phyloP scores from a whole-genome alignment of 2,113 vertebrate genomes.

The Notechis scutatus region DNA sequence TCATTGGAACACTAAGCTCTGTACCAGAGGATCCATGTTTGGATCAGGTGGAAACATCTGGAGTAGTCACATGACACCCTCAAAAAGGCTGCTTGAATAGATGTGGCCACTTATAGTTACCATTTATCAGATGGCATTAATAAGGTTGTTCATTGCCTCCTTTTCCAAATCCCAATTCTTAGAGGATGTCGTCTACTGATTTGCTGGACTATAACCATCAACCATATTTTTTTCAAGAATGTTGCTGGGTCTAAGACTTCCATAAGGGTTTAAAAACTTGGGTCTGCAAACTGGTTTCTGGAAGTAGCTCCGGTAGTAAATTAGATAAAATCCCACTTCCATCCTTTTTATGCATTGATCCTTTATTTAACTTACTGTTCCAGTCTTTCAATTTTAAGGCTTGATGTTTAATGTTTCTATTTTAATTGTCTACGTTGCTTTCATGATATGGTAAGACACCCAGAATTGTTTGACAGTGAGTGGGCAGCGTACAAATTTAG shows the following conservation, averaged over 20 bases:
- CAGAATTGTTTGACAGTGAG: background rate
- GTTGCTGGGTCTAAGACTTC: background rate
- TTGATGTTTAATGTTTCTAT: background rate
- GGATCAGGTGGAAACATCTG: background rate
- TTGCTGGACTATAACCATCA: background rate
- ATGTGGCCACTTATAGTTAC: background rate
- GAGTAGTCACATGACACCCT: background rate
- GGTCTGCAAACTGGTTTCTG: background rate
- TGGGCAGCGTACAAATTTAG: too few species aligned
- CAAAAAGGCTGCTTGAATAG: background rate
- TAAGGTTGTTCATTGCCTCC: background rate
- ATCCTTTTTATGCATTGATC: background rate
- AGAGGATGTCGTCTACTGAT: background rate
- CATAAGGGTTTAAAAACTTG: background rate
- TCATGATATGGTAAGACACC: background rate
- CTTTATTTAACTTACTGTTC: background rate
- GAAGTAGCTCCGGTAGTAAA: background rate
- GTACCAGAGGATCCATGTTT: background rate
- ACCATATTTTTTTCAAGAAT: background rate
- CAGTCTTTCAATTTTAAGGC: background rate
- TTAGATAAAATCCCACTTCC: background rate
- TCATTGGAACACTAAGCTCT: background rate
- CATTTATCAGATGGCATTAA: background rate
- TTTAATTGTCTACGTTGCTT: background rate
- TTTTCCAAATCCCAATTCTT: background rate